Percentiles rank a stretch among this genome's conserved stretches.
These are phyloP conservation scores for Jaculus jaculus DNA, from an alignment of 2,113 vertebrate species.

Conservation along the genomic window DNA sequence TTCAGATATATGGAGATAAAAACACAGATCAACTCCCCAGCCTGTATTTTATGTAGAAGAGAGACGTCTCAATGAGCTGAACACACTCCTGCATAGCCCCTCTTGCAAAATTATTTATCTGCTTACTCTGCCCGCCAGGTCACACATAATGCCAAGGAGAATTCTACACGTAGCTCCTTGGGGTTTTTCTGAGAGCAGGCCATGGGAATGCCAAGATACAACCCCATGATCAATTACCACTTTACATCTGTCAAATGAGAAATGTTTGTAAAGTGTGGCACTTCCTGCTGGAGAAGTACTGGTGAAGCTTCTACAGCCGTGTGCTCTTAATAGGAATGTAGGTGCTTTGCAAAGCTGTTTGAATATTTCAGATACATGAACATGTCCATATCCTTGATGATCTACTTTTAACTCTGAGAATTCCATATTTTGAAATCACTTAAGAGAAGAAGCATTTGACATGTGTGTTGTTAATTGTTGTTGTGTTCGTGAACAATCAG, in stretches of 20 bases:
- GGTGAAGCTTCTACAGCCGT: background rate
- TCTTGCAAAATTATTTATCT: constrained; percentile 13
- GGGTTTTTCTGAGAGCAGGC: constrained; percentile 19
- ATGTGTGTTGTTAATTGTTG: background rate
- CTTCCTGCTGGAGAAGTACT: background rate
- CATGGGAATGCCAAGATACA: background rate
- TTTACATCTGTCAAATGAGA: constrained; percentile 56
- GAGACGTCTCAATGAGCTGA: constrained; percentile 74
- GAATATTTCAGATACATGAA: background rate
- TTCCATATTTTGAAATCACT: constrained; percentile 28
- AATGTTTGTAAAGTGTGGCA: constrained; percentile 10
- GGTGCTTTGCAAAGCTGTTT: background rate
- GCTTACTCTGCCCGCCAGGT: background rate
- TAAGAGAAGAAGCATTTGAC: constrained; percentile 19
- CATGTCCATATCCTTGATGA: background rate
- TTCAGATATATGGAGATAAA: constrained; percentile 64
- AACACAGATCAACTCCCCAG: constrained; percentile 64
- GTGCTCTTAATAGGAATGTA: background rate
- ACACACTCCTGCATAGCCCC: constrained; percentile 64
- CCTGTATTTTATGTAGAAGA: constrained; percentile 75
- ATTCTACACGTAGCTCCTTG: background rate
- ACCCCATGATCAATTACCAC: constrained; percentile 36
- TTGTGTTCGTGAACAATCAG: constrained; percentile 8
- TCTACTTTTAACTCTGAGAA: constrained; percentile 9
- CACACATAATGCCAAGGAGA: background rate